Base-by-base conservation (phyloP, 1,140 invertebrate species). In the Trachelipus rathkii region DNA sequence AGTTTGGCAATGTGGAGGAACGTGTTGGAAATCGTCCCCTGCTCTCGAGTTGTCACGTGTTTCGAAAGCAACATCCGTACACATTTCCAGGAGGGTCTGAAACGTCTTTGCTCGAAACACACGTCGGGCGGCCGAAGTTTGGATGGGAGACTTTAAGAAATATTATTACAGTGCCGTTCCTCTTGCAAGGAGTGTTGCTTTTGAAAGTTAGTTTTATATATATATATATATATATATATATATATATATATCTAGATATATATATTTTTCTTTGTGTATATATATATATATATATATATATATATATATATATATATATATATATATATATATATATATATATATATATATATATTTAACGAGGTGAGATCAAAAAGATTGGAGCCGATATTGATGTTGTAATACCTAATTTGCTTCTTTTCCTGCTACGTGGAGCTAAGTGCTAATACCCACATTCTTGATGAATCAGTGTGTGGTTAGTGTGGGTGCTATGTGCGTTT, bases 1-100 rank as follows among this genome's bases (percentile, higher is more conserved):
- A 81, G 92, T 95, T n/a, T 96, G 95, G 96, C 95, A 97, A 85
- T 98, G 96, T 83, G 95, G 96, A 5, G 96, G 96, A 19, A 93
- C 91, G 77, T n/a, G n/a, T 85, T 98, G 71, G 94, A 97, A 86
- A 97, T 97, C 78, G 93, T 96, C 44, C 95, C 95, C 0, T 97
- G 95, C 84, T 96, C 94, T 60, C 89, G 94, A 23, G 92, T 94
- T 15, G 95, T 0, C 96, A 96, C 86, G 92, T 96, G 69, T 84
- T 89, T 74, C 89, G 96, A 10, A 98, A 98, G 85, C 90, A 93
- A 70, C 95, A 96, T 85, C 96, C 96, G 0, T 97, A 97, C 85
- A 94, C 95, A 53, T 99, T 96, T 86, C 93, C 95, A 0, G 95
- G 95, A 0, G 93, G 94, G 9, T 93, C 93, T 60, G 94, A 19